These are phyloP conservation scores for Schrankia costaestrigalis DNA, from an alignment of 2,888 invertebrate genomes.

Conservation along the genomic window DNA sequence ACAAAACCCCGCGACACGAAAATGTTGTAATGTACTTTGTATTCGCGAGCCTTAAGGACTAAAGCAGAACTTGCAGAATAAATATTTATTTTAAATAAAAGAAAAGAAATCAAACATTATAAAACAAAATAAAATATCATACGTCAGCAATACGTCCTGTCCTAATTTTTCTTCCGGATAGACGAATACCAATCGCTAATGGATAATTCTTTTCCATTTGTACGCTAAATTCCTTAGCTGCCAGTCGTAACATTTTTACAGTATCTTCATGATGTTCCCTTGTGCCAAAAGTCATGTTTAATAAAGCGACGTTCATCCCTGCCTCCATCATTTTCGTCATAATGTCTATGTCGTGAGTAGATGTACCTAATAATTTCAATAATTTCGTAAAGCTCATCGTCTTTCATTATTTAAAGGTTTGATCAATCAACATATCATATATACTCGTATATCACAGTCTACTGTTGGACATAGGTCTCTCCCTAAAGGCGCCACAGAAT, in stretches of 20 bases:
- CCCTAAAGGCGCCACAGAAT: too few relatives aligned
- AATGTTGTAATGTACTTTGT: too few relatives aligned
- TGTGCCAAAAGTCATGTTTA: slow-evolving; percentile 64
- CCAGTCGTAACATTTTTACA: slow-evolving; percentile 61
- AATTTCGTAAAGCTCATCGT: not conserved
- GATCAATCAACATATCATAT: not conserved
- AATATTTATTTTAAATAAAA: too few relatives aligned
- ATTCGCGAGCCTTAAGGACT: too few relatives aligned
- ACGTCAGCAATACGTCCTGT: slow-evolving; percentile 92
- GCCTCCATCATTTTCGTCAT: slow-evolving; percentile 72
- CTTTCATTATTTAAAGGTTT: not conserved
- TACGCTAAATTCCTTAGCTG: slow-evolving; percentile 80
- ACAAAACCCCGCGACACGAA: too few relatives aligned
- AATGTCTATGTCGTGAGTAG: slow-evolving; percentile 45
- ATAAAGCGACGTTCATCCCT: slow-evolving; percentile 77
- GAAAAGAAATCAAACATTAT: not conserved
- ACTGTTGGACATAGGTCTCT: too few relatives aligned
- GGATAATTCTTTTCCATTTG: slow-evolving; percentile 83
- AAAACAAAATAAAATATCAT: slow-evolving; percentile 36
- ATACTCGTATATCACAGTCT: too few relatives aligned
- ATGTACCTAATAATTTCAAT: not conserved
- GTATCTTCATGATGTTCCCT: slow-evolving; percentile 64
- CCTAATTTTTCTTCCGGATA: slow-evolving; percentile 93
- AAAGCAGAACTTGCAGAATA: too few relatives aligned
- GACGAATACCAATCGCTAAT: slow-evolving; percentile 91